Evolutionary conservation across 1,140 invertebrate species (phyloP), one percentile per base, ranked within the genome.

Genomic region (Stratiolaelaps scimitus): DNA sequence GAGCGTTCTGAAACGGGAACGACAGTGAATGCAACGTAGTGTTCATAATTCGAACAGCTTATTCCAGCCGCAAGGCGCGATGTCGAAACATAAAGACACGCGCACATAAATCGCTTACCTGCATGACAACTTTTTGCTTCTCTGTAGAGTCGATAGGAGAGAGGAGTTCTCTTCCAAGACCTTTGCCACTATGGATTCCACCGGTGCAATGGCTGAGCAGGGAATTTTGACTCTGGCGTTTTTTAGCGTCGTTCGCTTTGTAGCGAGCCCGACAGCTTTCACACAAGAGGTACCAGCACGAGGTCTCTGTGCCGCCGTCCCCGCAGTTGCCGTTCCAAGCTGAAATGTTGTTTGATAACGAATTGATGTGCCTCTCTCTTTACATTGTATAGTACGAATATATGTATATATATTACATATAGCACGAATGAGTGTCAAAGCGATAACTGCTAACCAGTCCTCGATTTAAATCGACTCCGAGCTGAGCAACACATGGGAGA

Each of bases 261-360:
- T 88, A 88, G 71, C 86, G 88, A 30, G 90, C 86, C 4, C 91
- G 82, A 73, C 92, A 95, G 26, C 80, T 79, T 71, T 92, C 88
- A 76, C 92, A 96, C 68, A 92, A 83, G 0, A 94, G 80, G 75
- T 95, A 96, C 89, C 89, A 95, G 43, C 86, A 83, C 68, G 84
- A 86, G 34, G 84, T 86, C 4, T 85, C 86, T 10, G 85, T 80
- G 15, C 88, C 88, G 1, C 87, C 87, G 71, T 89, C 87, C 0
- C 89, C 89, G 75, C 89, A 92, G 70, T 86, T 87, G 17, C 88
- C 88, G 0, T 86, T 85, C 86, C 87, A 89, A 7, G 34, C 34
- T 40, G 34, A 10, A 40, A 40, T 40, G 34, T 40, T 40, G 4
- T 40, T 40, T 40, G 34, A 6, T 40, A 6, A 40, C 5, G 4